A percentile compares a stretch with the other conserved stretches of the same genome.
Conservation (phyloP, 2,888 invertebrate species). For the Nysson spinosus region DNA sequence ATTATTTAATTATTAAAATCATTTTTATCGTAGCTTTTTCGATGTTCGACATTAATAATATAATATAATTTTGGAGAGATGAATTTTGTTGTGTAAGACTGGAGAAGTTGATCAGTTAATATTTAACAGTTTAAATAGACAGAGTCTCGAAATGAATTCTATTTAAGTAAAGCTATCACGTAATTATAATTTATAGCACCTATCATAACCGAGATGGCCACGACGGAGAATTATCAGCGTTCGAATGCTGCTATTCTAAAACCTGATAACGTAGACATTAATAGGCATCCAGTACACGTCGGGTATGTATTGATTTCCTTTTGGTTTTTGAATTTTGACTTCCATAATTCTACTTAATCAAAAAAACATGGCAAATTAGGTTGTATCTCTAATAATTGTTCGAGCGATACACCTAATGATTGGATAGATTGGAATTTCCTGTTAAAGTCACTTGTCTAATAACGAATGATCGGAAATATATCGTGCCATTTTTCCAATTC, state of each 20-base stretch:
- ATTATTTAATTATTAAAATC: too few species aligned
- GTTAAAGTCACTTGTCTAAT: too few species aligned
- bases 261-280: constrained; percentile 82
- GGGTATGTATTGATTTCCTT: constrained; percentile 79
- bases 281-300: constrained; percentile 82
- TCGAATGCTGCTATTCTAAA: constrained; percentile 79
- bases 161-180: background rate
- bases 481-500: too few species aligned
- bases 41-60: too few species aligned
- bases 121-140: too few species aligned
- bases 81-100: too few species aligned
- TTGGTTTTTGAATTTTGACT: background rate
- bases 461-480: too few species aligned
- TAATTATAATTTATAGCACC: constrained; percentile 59
- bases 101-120: too few species aligned
- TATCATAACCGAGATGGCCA: constrained; percentile 75
- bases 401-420: background rate
- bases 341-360: constrained; percentile 4
- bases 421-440: too few species aligned
- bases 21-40: too few species aligned
- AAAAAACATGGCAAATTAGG: constrained; percentile 17
- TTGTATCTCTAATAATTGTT: constrained; percentile 21
- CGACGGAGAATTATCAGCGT: constrained; percentile 77
- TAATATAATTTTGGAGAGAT: too few species aligned
- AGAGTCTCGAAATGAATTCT: background rate